phyloP scores from a whole-genome alignment of 2,888 invertebrate genomes.

The Hydrotaea diabolus region DNA sequence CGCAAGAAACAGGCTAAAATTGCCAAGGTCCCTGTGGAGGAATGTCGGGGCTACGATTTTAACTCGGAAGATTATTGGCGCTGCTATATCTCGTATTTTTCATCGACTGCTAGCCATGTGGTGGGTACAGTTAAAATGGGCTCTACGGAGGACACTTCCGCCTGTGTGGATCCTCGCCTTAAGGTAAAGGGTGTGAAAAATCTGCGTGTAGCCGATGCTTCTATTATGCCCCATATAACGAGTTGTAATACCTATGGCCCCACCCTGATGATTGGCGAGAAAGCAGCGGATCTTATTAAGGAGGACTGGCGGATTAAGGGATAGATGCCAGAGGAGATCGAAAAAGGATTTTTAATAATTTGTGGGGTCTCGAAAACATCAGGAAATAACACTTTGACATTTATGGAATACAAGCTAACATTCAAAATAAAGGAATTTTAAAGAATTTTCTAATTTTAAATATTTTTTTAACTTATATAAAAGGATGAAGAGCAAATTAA shows the following conservation, averaged over 20 bases:
- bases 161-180: constrained; percentile 86
- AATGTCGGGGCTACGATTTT: constrained; percentile 71
- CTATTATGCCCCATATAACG: constrained; percentile 88
- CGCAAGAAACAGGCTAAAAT: constrained; percentile 74
- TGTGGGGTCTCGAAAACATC: too few relatives aligned
- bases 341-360: too few relatives aligned
- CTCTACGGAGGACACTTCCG: constrained; percentile 82
- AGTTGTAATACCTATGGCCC: constrained; percentile 93
- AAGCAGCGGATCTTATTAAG: constrained; percentile 84
- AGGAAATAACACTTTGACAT: too few relatives aligned
- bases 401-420: too few relatives aligned
- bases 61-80: constrained; percentile 83
- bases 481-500: too few relatives aligned
- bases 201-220: constrained; percentile 87
- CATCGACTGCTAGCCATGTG: constrained; percentile 86
- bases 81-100: constrained; percentile 85
- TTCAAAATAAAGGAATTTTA: too few relatives aligned
- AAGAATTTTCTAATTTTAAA: too few relatives aligned
- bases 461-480: too few relatives aligned
- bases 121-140: constrained; percentile 89
- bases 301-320: constrained; percentile 73
- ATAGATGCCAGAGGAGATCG: not conserved
- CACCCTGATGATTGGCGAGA: constrained; percentile 92
- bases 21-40: constrained; percentile 53
- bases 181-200: constrained; percentile 85